A percentile compares a stretch with the other conserved stretches of the same genome.
phyloP scores from a whole-genome alignment of 2,888 invertebrate species.

The Blastobasis lacticolella region DNA sequence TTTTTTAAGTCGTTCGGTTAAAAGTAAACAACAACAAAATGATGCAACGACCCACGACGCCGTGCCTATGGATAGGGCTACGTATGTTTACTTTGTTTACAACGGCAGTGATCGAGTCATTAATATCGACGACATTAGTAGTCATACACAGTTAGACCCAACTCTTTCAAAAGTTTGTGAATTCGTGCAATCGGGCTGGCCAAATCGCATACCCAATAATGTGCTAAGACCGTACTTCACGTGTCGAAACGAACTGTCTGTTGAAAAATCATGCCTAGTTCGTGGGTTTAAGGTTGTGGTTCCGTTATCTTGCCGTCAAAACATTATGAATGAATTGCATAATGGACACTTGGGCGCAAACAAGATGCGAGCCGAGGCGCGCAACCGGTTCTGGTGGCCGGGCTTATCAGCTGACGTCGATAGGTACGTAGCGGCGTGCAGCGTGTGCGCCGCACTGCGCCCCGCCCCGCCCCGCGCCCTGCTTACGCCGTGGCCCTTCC shows the following conservation, averaged over 20 bases:
- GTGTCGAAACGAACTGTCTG: not conserved
- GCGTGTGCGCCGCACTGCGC: not conserved
- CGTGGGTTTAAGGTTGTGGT: not conserved
- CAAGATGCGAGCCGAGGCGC: slow-evolving; percentile 2
- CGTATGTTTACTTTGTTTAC: no score
- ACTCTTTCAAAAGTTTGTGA: no score
- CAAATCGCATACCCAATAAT: not conserved
- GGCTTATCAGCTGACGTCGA: not conserved
- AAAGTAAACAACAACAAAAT: no score
- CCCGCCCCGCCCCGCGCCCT: slow-evolving; percentile 1
- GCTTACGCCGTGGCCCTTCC: slow-evolving; percentile 3
- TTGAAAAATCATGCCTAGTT: slow-evolving; percentile 1
- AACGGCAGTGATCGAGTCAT: no score
- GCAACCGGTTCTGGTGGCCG: slow-evolving; percentile 1
- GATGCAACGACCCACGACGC: no score
- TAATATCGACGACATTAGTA: no score
- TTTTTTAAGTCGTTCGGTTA: no score
- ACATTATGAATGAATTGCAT: not conserved
- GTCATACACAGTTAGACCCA: no score
- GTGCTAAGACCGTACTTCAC: not conserved
- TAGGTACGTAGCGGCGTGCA: not conserved
- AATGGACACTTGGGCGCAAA: not conserved
- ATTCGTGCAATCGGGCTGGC: slow-evolving; percentile 6
- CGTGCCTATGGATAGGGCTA: no score
- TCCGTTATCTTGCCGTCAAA: not conserved